These are phyloP conservation scores for Bellardia bayeri DNA, from an alignment of 2,888 invertebrate genomes.

Conservation along the genomic window DNA sequence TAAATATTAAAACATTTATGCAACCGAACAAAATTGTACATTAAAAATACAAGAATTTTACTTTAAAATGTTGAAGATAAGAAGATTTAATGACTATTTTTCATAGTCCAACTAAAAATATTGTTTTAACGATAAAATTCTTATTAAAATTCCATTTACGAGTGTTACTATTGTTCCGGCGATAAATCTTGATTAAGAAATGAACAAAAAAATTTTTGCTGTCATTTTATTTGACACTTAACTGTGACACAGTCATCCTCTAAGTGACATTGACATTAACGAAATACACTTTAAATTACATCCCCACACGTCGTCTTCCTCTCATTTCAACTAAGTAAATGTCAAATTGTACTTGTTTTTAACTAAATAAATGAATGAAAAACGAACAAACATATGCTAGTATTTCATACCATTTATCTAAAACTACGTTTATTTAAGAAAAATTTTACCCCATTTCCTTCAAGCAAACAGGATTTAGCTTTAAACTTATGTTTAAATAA, in stretches of 20 bases:
- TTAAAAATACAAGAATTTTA: background rate
- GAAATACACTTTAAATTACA: slow-evolving; percentile 7
- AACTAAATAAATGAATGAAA: slow-evolving; percentile 15
- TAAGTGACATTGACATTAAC: slow-evolving; percentile 51
- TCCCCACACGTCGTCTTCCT: background rate
- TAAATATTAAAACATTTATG: too few species aligned
- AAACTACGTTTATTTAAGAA: slow-evolving; percentile 2
- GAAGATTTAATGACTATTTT: background rate
- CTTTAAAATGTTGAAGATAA: background rate
- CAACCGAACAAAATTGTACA: too few species aligned
- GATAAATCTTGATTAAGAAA: slow-evolving; percentile 9
- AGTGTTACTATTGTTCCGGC: background rate
- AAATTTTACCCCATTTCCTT: background rate
- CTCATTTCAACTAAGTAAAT: background rate
- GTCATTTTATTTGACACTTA: slow-evolving; percentile 63
- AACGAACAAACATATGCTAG: slow-evolving; percentile 34
- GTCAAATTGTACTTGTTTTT: slow-evolving; percentile 4
- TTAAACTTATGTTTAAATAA: background rate
- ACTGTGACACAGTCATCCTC: slow-evolving; percentile 31
- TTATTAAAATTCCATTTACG: background rate
- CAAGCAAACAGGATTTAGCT: background rate
- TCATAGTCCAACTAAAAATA: too few species aligned
- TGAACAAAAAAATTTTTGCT: slow-evolving; percentile 21
- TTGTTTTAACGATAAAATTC: background rate
- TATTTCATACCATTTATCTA: background rate